phyloP scores from a whole-genome alignment of 2,888 invertebrate genomes.

The Mantis religiosa region DNA sequence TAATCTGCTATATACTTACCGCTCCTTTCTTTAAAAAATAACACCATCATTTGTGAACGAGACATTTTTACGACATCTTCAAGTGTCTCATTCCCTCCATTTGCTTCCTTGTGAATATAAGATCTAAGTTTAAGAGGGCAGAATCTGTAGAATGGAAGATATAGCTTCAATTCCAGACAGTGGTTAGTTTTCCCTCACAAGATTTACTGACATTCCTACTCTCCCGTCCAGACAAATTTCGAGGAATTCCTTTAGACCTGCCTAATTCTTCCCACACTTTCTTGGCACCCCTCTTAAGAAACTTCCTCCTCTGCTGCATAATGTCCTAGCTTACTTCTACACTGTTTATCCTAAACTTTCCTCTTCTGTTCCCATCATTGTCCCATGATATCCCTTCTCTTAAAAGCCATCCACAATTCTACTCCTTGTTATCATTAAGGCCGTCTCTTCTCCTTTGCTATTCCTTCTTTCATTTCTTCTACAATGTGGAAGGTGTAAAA shows the following conservation, averaged over 20 bases:
- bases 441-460: too few species aligned
- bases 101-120: background rate
- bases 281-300: background rate
- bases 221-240: background rate
- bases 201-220: background rate
- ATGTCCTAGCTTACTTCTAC: background rate
- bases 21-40: background rate
- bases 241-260: background rate
- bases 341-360: background rate
- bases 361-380: background rate
- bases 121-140: background rate
- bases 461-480: too few species aligned
- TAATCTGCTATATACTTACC: too few species aligned
- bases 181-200: background rate
- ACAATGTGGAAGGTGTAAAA: too few species aligned
- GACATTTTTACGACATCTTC: background rate
- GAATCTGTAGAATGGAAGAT: background rate
- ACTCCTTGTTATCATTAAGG: background rate
- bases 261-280: background rate
- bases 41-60: background rate
- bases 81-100: background rate
- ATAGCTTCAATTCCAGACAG: background rate
- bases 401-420: background rate
- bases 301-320: background rate
- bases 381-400: background rate